Base-by-base conservation (phyloP, 1,140 invertebrate genomes). In the Zaprionus davidi region DNA sequence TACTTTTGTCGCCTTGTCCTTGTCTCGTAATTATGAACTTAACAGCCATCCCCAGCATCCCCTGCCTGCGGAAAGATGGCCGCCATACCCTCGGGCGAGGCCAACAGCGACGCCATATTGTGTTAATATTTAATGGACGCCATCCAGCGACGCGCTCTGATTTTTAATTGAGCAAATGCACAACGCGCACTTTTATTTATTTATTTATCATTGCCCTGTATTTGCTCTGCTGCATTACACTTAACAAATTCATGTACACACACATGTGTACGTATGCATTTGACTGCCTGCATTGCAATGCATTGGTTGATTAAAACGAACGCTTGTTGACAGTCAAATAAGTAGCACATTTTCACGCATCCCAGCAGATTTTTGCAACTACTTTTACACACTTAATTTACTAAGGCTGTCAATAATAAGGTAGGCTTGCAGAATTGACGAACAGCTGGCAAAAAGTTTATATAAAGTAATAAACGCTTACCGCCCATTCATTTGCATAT, bases 401-500 rank as follows among this genome's bases (percentile, higher is more conserved):
- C 63, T 34, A 24, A 9, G 26, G 20, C 53, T 36, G 38, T 36
- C 20, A 13, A 15, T 53, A 31, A 62, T 63, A 70, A 71, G 28
- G 46, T 53, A 26, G 46, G 22, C 24, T 26, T 22, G 41, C 17
- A 13, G 49, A 51, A 56, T 63, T 13, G 22, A n/a, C n/a, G 24
- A 51, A 64, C 56, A 74, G 56, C 53, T 75, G 71, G 49, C 79
- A 68, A 82, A 62, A 86, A 82, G 64, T 82, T 75, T 72, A 79
- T 76, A 67, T 79, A 60, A 64, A 55, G 79, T 68, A 72, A 87
- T 87, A 87, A 85, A 76, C 79, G 53, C 72, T 82, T 70, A 70
- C 66, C 68, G 79, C 62, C 55, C 57, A 64, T 76, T 88, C 56
- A 87, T 88, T 88, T 83, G 78, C 84, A 84, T 78, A 88, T 67